Base-by-base conservation (phyloP, 2,113 vertebrate genomes). In the Periophthalmus modestus region DNA sequence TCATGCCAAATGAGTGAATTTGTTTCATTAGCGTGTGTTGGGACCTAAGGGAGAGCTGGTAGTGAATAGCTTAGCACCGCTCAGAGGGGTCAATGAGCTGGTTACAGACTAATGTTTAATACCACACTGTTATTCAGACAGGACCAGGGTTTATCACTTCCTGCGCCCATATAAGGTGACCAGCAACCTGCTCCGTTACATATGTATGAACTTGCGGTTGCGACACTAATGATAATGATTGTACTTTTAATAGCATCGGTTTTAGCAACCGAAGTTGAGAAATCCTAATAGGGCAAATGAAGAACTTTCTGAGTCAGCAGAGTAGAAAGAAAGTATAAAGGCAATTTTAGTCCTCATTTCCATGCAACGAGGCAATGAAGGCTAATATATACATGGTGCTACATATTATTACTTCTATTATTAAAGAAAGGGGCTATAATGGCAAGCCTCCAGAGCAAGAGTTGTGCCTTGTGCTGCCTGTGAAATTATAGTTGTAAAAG, bases 21-120 rank as follows among this genome's bases (percentile, higher is more conserved):
- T 83, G 84, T 84, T 81, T 91, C 82, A 83, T 91, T 92, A 91
- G 87, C 33, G 66, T 74, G 82, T 76, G 62, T 54, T 72, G 72
- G 82, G 57, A 75, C 81, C 74, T 48, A 34, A 88, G 83, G 80
- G 80, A 84, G 77, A 69, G 61, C 23, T 28, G 75, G 72, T 43
- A 52, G 48, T 69, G 83, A 79, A 79, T 77, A 85, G 83, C 84
- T 85, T 84, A 85, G 87, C 81, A 84, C 73, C 81, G 78, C 82
- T 87, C 77, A 36, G 69, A 80, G 71, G 81, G 83, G 81, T 90
- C 90, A 89, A 88, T 88, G 85, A 91, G 89, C 83, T 87, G 82
- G 86, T 89, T 82, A 91, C 89, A 85, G 80, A 92, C 73, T 83
- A 79, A 90, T 92, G 85, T 83, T 85, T 85, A 83, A 90, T 82